Conservation (phyloP, 2,113 vertebrate species). For the Atrichornis clamosus region DNA sequence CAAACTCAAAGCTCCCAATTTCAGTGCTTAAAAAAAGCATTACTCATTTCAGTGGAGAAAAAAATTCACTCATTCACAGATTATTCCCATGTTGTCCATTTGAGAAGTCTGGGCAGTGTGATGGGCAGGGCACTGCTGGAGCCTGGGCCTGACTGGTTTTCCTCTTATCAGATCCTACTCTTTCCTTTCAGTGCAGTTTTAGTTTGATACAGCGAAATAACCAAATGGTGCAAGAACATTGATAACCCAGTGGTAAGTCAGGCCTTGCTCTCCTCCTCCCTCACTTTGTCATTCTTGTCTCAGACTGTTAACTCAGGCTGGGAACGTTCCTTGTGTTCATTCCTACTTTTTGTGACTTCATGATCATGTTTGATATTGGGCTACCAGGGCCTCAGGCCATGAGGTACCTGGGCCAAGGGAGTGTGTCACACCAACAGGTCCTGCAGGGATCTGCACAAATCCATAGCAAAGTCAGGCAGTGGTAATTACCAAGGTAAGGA, state of each 20-base stretch:
- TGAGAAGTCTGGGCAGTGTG: fast-evolving
- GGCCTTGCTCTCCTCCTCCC: background rate
- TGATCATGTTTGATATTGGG: fast-evolving
- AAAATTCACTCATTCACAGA: background rate
- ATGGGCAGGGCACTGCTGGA: background rate
- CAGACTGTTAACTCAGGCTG: background rate
- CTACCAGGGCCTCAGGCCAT: background rate
- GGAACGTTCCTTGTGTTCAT: background rate
- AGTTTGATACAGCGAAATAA: background rate
- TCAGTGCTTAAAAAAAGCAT: background rate
- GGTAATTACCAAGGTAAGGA: background rate
- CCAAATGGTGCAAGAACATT: background rate
- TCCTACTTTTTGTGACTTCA: background rate
- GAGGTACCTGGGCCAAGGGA: background rate
- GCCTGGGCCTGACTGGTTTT: background rate
- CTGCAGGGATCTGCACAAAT: background rate
- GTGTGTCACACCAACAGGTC: background rate
- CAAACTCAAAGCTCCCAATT: background rate
- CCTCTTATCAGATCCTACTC: background rate
- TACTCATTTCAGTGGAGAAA: background rate
- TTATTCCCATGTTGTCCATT: background rate
- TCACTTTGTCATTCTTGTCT: background rate
- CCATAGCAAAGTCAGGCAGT: background rate
- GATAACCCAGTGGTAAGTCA: background rate
- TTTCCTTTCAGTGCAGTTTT: background rate